phyloP scores from a whole-genome alignment of 2,113 vertebrate species.

The Oophaga pumilio region DNA sequence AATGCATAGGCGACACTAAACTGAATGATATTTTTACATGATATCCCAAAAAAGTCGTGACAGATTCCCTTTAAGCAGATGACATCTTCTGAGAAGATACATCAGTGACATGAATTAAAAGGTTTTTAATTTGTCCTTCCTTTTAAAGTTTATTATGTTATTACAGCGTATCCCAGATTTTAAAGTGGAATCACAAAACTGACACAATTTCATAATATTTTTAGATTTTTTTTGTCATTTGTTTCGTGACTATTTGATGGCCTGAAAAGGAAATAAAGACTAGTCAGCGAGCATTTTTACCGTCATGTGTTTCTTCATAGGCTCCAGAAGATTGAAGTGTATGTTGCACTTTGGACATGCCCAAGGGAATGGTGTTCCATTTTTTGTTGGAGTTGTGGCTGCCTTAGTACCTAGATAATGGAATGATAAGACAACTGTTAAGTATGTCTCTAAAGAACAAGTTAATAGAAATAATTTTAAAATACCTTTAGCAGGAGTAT shows the following conservation, averaged over 20 bases:
- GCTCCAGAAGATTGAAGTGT: constrained; percentile 83
- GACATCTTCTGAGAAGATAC: too few species aligned
- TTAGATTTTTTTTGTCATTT: neutral
- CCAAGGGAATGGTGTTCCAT: constrained; percentile 79
- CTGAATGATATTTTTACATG: too few species aligned
- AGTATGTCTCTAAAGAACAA: neutral
- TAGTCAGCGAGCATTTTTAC: constrained; percentile 66
- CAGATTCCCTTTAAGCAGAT: too few species aligned
- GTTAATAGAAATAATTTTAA: neutral
- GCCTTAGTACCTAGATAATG: constrained; percentile 66
- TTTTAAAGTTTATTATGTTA: too few species aligned
- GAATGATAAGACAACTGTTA: neutral
- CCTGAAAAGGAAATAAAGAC: neutral
- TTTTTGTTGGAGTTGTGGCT: constrained; percentile 72
- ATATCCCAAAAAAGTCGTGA: too few species aligned
- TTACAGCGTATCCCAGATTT: too few species aligned
- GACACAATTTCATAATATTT: too few species aligned
- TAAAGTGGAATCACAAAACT: too few species aligned
- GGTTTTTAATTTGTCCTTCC: too few species aligned
- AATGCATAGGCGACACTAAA: too few species aligned
- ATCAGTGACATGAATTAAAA: too few species aligned
- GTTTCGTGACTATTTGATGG: neutral
- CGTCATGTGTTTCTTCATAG: constrained; percentile 84
- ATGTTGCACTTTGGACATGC: constrained; percentile 90
- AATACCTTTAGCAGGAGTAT: constrained; percentile 59